phyloP scores from a whole-genome alignment of 2,113 vertebrate genomes.

The Ptychochromis oligacanthus region DNA sequence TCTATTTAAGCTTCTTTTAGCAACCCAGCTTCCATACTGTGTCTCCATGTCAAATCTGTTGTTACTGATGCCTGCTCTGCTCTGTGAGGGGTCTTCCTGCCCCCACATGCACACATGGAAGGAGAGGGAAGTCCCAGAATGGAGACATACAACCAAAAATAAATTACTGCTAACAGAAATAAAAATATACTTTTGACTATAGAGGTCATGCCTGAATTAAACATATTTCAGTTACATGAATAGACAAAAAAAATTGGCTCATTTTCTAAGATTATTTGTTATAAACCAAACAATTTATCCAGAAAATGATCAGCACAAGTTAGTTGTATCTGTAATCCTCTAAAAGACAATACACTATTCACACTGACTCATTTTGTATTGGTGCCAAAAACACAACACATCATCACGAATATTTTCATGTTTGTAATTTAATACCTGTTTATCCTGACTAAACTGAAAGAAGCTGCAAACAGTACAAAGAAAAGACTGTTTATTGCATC shows the following conservation, averaged over 20 bases:
- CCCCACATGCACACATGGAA: accelerated
- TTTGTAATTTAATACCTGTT: too few relatives aligned
- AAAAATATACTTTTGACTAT: neutral
- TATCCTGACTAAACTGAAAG: neutral
- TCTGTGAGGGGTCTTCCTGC: neutral
- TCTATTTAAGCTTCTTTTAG: conserved; percentile 1
- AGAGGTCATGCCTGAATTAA: neutral
- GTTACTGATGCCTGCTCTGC: neutral
- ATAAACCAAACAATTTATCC: neutral
- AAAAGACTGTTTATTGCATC: too few relatives aligned
- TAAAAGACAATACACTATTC: neutral
- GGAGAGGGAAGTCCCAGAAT: too few relatives aligned
- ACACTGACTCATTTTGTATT: neutral
- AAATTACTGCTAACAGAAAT: neutral
- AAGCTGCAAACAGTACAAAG: neutral
- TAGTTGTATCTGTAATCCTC: neutral
- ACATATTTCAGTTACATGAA: neutral
- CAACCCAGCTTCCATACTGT: neutral
- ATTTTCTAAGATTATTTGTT: neutral
- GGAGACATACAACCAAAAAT: accelerated
- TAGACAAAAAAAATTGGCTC: neutral
- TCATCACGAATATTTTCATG: neutral
- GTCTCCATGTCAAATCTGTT: neutral
- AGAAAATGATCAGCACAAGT: neutral
- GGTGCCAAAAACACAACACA: accelerated